A percentile compares a stretch with the other conserved stretches of the same genome.
Conservation (phyloP, 2,797 vertebrate species). For the Acanthornis magna region DNA sequence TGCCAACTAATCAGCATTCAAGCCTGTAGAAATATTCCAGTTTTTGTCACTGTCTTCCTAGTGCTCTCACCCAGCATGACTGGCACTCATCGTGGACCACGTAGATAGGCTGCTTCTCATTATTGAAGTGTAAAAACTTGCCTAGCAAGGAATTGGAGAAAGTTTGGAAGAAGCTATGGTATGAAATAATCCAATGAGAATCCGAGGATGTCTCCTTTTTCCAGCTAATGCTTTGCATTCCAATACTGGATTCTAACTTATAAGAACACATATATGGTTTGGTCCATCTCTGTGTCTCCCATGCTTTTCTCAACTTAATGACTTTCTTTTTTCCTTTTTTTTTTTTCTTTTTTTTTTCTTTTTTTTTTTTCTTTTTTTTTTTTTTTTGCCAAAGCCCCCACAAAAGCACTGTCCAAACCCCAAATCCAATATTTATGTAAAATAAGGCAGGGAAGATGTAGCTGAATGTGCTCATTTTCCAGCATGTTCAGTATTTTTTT, state of each 20-base stretch:
- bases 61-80: not conserved
- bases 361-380: not conserved
- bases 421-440: constrained; percentile 32
- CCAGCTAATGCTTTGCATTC: not conserved
- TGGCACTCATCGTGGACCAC: not conserved
- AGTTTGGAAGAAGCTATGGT: not conserved
- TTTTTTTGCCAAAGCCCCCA: not conserved
- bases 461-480: constrained; percentile 8
- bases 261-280: not conserved
- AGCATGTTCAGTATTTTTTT: not conserved
- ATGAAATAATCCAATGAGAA: not conserved
- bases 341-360: no score
- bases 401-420: not conserved
- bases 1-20: not conserved
- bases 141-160: not conserved
- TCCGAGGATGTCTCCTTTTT: not conserved
- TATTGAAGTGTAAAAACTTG: not conserved
- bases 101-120: not conserved
- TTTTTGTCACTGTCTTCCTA: not conserved
- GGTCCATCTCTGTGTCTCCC: not conserved
- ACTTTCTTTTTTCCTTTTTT: not conserved
- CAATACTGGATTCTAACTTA: not conserved
- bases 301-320: not conserved
- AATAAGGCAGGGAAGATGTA: not conserved
- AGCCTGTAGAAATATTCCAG: not conserved